A percentile compares a stretch with the other conserved stretches of the same genome.
Conservation (phyloP, 64 coral and sea anemone genomes). For the Pachyseris speciosa region DNA sequence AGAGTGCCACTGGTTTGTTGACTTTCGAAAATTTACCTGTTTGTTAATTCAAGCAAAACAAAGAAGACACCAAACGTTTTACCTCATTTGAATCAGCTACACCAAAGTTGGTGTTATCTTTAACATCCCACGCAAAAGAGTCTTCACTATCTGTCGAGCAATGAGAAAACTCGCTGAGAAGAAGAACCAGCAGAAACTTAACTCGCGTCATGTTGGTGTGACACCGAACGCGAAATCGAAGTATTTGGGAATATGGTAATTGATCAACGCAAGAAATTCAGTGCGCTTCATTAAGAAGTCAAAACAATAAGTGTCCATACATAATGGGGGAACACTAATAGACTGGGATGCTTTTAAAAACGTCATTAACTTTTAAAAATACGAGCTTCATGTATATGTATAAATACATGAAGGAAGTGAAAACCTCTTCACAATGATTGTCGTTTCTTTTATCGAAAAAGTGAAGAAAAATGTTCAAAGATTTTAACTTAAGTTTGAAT, state of each 20-base stretch:
- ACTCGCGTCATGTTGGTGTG: slow-evolving; percentile 45
- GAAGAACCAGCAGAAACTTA: not conserved
- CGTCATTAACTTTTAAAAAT: no score
- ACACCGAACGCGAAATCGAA: not conserved
- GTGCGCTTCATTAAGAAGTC: no score
- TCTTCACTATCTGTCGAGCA: slow-evolving; percentile 44
- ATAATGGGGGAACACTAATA: not conserved
- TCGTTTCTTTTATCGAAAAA: no score
- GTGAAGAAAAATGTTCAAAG: no score
- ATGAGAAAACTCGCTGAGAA: slow-evolving; percentile 51
- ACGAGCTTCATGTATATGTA: no score
- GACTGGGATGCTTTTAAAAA: no score
- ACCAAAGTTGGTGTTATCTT: slow-evolving; percentile 51
- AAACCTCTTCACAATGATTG: no score
- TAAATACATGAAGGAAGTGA: no score
- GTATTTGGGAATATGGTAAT: slow-evolving; percentile 22
- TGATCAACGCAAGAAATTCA: not conserved
- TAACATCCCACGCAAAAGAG: slow-evolving; percentile 34
- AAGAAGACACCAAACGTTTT: not conserved
- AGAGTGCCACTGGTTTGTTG: no score
- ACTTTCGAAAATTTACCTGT: not conserved
- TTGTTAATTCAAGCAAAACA: not conserved
- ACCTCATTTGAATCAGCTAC: slow-evolving; percentile 66
- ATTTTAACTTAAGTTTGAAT: no score
- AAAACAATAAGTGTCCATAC: not conserved